Conservation (phyloP, 2,888 invertebrate genomes). For the Hermodice carunculata region DNA sequence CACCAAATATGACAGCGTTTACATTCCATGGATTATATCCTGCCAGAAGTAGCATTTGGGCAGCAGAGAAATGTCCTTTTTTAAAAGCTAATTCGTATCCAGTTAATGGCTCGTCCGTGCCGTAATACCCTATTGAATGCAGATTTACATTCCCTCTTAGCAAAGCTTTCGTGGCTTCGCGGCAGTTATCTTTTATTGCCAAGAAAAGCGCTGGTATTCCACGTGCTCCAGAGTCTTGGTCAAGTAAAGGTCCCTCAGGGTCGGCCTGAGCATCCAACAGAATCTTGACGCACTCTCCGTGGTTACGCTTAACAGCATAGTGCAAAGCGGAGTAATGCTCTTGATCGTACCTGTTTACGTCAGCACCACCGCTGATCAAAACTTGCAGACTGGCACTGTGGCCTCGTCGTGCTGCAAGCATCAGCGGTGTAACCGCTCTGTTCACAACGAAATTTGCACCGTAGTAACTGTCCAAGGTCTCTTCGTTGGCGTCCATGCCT, state of each 20-base stretch:
- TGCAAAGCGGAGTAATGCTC: constrained; percentile 50
- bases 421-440: constrained; percentile 47
- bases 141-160: constrained; percentile 1
- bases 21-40: background rate
- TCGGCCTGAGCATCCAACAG: constrained; percentile 17
- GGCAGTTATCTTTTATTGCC: constrained; percentile 6
- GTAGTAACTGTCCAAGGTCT: constrained; percentile 22
- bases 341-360: constrained; percentile 41
- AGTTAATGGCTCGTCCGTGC: background rate
- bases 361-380: constrained; percentile 42
- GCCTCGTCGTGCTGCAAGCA: constrained; percentile 47
- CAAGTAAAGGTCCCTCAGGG: constrained; percentile 3
- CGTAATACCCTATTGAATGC: background rate
- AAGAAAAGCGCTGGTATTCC: constrained; percentile 4
- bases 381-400: constrained; percentile 39
- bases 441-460: constrained; percentile 36
- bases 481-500: constrained; percentile 3
- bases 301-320: constrained; percentile 37
- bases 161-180: background rate
- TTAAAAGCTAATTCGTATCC: background rate
- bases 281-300: constrained; percentile 7
- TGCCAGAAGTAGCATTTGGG: constrained; percentile 4
- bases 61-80: background rate
- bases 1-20: background rate
- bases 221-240: background rate